Evolutionary conservation across 2,797 vertebrate species (phyloP).

Genomic region (Ptychadena robeensis): DNA sequence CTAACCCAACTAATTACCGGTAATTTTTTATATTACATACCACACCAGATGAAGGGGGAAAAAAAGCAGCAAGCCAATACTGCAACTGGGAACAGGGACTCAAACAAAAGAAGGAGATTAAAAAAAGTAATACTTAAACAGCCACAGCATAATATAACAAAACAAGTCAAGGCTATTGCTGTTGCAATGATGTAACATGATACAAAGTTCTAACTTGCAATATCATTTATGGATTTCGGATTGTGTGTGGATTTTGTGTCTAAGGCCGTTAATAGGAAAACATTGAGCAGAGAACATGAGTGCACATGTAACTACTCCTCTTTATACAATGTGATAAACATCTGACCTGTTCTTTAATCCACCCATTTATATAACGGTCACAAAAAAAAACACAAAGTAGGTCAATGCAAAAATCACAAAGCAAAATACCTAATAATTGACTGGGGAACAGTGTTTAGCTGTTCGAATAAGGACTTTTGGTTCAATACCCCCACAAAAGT

Average conservation of each 20-base stretch:
- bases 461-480: neutral
- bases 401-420: neutral
- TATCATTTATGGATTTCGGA: neutral
- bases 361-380: conserved; percentile 23
- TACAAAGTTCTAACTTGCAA: neutral
- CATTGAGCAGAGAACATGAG: conserved; percentile 4
- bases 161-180: neutral
- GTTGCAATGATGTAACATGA: neutral
- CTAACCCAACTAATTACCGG: neutral
- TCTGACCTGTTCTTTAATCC: conserved; percentile 20
- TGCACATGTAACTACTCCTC: neutral
- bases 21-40: neutral
- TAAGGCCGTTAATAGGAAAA: neutral
- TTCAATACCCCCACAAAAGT: too few species aligned
- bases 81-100: too few species aligned
- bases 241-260: neutral
- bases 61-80: too few species aligned
- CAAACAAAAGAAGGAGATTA: too few species aligned
- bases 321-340: conserved; percentile 35
- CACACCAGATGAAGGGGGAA: neutral
- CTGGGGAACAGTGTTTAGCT: neutral
- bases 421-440: neutral
- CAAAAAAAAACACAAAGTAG: conserved; percentile 25
- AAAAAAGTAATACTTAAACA: too few species aligned
- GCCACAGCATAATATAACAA: too few species aligned